phyloP scores from a whole-genome alignment of 2,113 vertebrate genomes.

The Notothenia coriiceps region DNA sequence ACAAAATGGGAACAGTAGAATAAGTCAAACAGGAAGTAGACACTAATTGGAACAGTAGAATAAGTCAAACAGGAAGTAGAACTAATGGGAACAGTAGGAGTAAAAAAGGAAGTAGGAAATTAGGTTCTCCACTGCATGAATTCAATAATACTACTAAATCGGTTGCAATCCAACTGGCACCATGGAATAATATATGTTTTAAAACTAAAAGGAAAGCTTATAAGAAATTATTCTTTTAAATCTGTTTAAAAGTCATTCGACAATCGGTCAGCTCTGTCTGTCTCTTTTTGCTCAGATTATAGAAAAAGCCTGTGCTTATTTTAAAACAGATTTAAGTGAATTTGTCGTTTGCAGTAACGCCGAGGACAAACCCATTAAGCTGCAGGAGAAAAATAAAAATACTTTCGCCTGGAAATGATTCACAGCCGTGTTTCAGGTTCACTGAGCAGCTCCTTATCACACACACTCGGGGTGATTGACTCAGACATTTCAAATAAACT shows the following conservation, averaged over 20 bases:
- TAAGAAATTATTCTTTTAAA: constrained; percentile 10
- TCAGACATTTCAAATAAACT: constrained; percentile 91
- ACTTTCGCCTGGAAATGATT: constrained; percentile 88
- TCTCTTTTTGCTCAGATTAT: constrained; percentile 8
- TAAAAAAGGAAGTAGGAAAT: too few relatives aligned
- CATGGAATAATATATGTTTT: too few relatives aligned
- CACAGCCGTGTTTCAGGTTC: constrained; percentile 86
- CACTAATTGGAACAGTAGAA: too few relatives aligned
- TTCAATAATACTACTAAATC: too few relatives aligned
- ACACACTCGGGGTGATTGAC: constrained; percentile 90
- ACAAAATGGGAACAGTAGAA: too few relatives aligned
- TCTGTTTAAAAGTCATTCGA: constrained; percentile 28
- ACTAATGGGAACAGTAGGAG: too few relatives aligned
- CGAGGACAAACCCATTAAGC: constrained; percentile 87
- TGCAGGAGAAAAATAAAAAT: constrained; percentile 77
- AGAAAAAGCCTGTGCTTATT: background rate
- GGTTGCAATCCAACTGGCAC: too few relatives aligned
- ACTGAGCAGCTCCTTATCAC: constrained; percentile 89
- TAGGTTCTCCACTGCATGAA: too few relatives aligned
- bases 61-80: too few relatives aligned
- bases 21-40: too few relatives aligned
- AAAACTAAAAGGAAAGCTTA: background rate
- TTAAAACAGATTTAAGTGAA: constrained; percentile 37
- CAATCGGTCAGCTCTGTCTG: background rate
- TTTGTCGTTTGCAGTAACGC: constrained; percentile 86